Evolutionary conservation across 2,797 vertebrate species (phyloP), one percentile per base, ranked within the genome.

Genomic region (Microhierax caerulescens): DNA sequence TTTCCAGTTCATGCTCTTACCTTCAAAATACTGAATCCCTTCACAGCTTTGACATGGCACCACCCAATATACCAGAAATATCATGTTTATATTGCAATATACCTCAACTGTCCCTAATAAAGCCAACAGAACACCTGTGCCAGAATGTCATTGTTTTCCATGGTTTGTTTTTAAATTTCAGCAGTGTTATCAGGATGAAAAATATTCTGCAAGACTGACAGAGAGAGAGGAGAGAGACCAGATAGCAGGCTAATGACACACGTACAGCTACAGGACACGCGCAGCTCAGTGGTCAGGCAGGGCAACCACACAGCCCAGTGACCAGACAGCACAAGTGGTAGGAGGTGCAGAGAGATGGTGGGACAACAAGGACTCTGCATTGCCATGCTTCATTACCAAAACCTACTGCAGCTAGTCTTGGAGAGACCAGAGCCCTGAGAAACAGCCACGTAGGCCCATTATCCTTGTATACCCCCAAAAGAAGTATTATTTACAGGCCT

Each of bases 311-410:
- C 64, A 78, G 34, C 39, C 13, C 57, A 59, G 10, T 7, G 67
- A 85, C 28, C 23, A 84, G 48, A 2, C 39, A 59, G 32, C 32
- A 39, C 30, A 50, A 32, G 28, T 23, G n/a, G 8, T 41, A 32
- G 25, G 23, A 77, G 13, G 16, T n/a, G 36, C 18, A 59, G 51
- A 53, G 54, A 69, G 61, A 16, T 30, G 16, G 28, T 22, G n/a
- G 37, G 28, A 84, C 19, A 34, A 56, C 39, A 86, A 43, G 43
- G 68, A 25, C 36, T 37, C 9, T 2, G 2, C 50, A n/a, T 68
- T 0, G 0, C 7, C 14, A 17, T 2, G 19, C 28, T 76, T 73
- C 43, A 19, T 3, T 59, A 50, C 5, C 37, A 28, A 63, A 88
- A 78, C 8, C 32, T 25, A 45, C 0, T 69, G 47, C 28, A 65